phyloP scores from a whole-genome alignment of 1,140 invertebrate species.

The Tetranychus urticae region DNA sequence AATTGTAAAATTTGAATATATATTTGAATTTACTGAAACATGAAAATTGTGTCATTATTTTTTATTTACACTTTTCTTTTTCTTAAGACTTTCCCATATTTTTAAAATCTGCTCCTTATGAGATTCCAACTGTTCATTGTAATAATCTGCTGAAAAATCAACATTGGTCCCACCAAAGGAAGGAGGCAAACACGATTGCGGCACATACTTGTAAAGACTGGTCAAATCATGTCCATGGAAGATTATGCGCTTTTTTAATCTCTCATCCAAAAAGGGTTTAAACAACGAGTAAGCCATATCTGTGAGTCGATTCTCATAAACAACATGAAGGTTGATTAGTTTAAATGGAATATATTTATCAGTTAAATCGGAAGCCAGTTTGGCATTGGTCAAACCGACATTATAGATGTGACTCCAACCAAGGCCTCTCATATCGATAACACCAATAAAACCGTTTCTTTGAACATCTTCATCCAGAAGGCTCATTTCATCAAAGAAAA shows the following conservation, averaged over 20 bases:
- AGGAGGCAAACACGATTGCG: not conserved
- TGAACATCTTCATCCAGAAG: not conserved
- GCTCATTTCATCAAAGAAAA: not conserved
- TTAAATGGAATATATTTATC: not conserved
- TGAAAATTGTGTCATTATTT: not conserved
- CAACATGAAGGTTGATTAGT: not conserved
- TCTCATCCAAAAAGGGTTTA: not conserved
- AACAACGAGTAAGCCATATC: not conserved
- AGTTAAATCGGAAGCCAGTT: not conserved
- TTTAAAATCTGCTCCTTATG: not conserved
- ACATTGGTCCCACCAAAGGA: not conserved
- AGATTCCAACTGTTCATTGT: not conserved
- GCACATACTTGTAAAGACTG: not conserved
- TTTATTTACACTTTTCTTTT: not conserved
- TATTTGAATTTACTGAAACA: too few species aligned
- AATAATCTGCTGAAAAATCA: not conserved
- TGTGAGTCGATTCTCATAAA: not conserved
- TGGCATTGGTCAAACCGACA: not conserved
- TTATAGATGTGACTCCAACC: not conserved
- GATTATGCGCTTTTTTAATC: not conserved
- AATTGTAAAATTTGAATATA: too few species aligned
- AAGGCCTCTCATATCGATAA: not conserved
- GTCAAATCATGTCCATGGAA: not conserved
- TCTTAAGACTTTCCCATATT: not conserved
- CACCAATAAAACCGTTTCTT: not conserved